Base-by-base conservation (phyloP, 2,113 vertebrate genomes). In the Petaurus breviceps region DNA sequence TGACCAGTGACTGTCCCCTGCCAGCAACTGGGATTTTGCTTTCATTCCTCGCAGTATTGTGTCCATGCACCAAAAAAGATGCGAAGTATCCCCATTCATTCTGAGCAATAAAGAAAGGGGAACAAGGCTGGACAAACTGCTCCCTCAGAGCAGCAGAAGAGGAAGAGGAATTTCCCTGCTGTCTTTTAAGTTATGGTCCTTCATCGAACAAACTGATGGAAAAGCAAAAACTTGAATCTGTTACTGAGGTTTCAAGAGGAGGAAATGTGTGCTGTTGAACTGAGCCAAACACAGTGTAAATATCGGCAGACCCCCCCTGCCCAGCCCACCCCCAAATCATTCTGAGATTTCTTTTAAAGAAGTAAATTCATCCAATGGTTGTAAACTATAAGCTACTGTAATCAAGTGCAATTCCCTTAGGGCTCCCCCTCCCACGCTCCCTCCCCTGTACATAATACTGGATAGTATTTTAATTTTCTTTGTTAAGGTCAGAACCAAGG, bases 281-380 rank as follows among this genome's bases (percentile, higher is more conserved):
- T 99, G 99, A 99, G 99, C 98, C 99, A 98, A 97, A 97, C 89
- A 61, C 96, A 90, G 93, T 99, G 99, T 99, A 99, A 98, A 99
- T 98, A 99, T 91, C 97, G 90, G 94, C 97, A 95, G 96, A 98
- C 95, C 68, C 98, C 95, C 22, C 19, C 95, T 96, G 96, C 96
- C 24, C 0, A 2, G 26, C 77, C 92, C 26, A 3, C 47, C 91
- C 93, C 97, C 91, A 90, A 91, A 97, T 96, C 96, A 98, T 95
- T 96, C 93, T 95, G 91, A 99, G 97, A 98, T 98, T 98, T 98
- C 98, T 99, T 98, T 99, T 97, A 98, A 99, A 98, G 95, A 98
- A 98, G 98, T 97, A 96, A 99, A 99, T 98, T 97, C 98, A 97
- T 98, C 98, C 96, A 99, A 99, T 99, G 98, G 98, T 96, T 99